These are phyloP conservation scores for Leptopilina clavipes DNA, from an alignment of 1,140 invertebrate species.

Conservation along the genomic window DNA sequence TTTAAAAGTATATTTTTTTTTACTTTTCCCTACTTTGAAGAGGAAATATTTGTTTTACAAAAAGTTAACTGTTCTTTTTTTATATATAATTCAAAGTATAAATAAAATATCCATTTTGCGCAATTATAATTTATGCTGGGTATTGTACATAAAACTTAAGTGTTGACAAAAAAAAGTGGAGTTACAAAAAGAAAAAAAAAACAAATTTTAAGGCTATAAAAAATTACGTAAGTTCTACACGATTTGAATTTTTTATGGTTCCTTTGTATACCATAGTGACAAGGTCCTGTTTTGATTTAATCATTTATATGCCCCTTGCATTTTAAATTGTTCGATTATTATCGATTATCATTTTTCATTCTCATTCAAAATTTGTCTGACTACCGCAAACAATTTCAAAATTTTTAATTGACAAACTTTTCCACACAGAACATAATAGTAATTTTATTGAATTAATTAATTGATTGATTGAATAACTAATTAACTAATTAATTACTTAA, in stretches of 20 bases:
- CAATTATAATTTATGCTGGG: too few species aligned
- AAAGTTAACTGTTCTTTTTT: too few species aligned
- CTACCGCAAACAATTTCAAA: neutral
- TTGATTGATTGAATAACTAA: neutral
- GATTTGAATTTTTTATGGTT: conserved; percentile 54
- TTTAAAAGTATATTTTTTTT: too few species aligned
- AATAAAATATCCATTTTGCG: too few species aligned
- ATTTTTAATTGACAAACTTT: neutral
- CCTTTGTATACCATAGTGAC: conserved; percentile 45
- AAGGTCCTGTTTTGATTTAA: conserved; percentile 50
- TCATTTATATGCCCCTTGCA: conserved; percentile 54
- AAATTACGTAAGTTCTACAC: conserved; percentile 33
- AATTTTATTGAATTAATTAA: neutral
- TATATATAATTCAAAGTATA: too few species aligned
- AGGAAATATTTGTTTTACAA: too few species aligned
- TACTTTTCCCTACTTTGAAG: too few species aligned
- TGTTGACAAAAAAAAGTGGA: neutral
- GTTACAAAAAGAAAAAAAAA: neutral
- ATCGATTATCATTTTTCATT: conserved; percentile 37
- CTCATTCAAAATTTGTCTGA: neutral
- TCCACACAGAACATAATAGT: too few species aligned
- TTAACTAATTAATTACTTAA: too few species aligned
- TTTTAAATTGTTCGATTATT: conserved; percentile 26
- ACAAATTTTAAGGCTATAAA: neutral
- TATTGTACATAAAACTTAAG: too few species aligned